These are phyloP conservation scores for Yponomeuta cagnagella DNA, from an alignment of 2,888 invertebrate genomes.

Conservation along the genomic window DNA sequence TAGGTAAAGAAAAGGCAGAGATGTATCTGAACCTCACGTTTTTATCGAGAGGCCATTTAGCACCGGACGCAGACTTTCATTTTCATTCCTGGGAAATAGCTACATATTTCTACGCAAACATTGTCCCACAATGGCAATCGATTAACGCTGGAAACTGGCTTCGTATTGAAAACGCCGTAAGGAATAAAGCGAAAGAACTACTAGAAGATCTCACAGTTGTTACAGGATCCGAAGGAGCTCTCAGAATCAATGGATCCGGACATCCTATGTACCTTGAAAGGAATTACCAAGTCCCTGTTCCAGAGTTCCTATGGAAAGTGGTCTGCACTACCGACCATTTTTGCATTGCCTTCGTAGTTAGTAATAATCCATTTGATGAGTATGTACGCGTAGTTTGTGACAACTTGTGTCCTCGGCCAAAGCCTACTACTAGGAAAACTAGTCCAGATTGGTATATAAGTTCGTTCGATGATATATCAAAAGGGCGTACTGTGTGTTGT, in stretches of 20 bases:
- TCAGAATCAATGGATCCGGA: slow-evolving; percentile 42
- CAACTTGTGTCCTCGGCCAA: slow-evolving; percentile 35
- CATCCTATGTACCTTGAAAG: slow-evolving; percentile 44
- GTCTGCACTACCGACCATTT: slow-evolving; percentile 45
- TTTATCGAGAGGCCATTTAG: slow-evolving; percentile 64
- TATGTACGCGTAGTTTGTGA: slow-evolving; percentile 32
- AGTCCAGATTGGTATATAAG: slow-evolving; percentile 5
- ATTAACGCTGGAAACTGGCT: slow-evolving; percentile 71
- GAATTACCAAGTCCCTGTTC: slow-evolving; percentile 46
- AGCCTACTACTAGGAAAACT: background rate
- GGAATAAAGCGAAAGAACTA: slow-evolving; percentile 43
- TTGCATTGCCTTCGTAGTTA: slow-evolving; percentile 64
- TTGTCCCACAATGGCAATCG: slow-evolving; percentile 65
- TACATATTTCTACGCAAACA: slow-evolving; percentile 69
- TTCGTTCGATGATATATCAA: slow-evolving; percentile 9
- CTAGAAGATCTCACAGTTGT: slow-evolving; percentile 45
- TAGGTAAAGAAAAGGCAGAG: slow-evolving; percentile 4
- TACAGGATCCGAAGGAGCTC: slow-evolving; percentile 54
- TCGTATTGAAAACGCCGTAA: slow-evolving; percentile 51
- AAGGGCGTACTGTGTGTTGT: slow-evolving; percentile 15
- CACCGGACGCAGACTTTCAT: slow-evolving; percentile 70
- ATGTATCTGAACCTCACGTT: slow-evolving; percentile 42
- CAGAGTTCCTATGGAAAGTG: slow-evolving; percentile 64
- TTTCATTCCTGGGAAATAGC: slow-evolving; percentile 56
- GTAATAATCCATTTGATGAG: slow-evolving; percentile 62